These are phyloP conservation scores for Mystacornis crossleyi DNA, from an alignment of 2,113 vertebrate genomes.

Conservation along the genomic window DNA sequence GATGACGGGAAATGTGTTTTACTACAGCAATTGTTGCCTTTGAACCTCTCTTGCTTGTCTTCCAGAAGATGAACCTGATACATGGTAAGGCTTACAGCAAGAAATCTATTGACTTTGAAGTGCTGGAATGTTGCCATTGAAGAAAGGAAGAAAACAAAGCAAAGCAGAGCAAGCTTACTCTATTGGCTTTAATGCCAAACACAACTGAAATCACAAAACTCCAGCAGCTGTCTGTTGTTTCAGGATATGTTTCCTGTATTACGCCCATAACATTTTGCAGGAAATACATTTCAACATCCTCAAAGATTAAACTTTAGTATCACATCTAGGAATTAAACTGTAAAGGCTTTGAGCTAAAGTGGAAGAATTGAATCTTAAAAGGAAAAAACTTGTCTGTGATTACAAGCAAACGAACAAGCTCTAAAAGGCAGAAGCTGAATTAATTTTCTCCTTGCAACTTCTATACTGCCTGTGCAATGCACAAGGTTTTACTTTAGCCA, in stretches of 20 bases:
- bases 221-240: neutral
- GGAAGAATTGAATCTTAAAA: neutral
- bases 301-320: constrained; percentile 14
- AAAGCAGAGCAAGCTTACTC: neutral
- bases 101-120: neutral
- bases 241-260: neutral
- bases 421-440: constrained; percentile 11
- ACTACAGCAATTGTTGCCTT: neutral
- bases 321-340: neutral
- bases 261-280: neutral
- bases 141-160: neutral
- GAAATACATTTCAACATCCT: neutral
- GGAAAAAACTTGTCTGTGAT: neutral
- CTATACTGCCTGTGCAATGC: neutral
- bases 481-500: neutral
- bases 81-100: neutral
- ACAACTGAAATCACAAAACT: neutral
- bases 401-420: neutral
- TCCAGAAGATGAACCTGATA: neutral
- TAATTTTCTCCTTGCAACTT: neutral
- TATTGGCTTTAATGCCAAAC: neutral
- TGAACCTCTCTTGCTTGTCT: neutral
- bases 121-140: neutral
- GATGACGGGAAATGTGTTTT: neutral
- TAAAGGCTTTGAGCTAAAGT: neutral